phyloP scores from a whole-genome alignment of 2,113 vertebrate species.

The Athene cunicularia region DNA sequence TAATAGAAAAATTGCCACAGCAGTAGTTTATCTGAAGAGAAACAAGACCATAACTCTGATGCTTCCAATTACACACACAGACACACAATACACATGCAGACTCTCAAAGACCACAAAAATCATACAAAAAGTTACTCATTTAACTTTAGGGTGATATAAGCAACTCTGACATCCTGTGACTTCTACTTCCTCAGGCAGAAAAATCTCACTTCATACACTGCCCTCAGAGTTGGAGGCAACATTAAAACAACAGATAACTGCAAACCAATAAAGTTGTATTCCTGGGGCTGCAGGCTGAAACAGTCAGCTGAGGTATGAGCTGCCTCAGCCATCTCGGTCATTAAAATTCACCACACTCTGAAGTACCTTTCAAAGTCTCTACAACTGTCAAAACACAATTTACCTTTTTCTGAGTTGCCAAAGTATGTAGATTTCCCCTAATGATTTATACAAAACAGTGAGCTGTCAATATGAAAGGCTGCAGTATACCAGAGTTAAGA shows the following conservation, averaged over 20 bases:
- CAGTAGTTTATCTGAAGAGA: background rate
- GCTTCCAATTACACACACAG: background rate
- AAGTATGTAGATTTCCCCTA: background rate
- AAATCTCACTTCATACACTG: background rate
- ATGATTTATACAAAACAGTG: constrained; percentile 15
- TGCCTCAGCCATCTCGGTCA: background rate
- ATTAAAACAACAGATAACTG: background rate
- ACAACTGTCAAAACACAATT: constrained; percentile 61
- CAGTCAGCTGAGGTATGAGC: background rate
- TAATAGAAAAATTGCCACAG: background rate
- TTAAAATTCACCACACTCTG: constrained; percentile 25
- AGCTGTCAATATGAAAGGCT: constrained; percentile 20
- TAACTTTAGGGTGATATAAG: background rate
- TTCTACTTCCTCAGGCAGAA: background rate
- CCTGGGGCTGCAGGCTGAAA: background rate
- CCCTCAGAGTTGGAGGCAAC: background rate
- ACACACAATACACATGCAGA: background rate
- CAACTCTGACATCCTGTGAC: background rate
- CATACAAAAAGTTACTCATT: background rate
- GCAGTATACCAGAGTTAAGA: background rate
- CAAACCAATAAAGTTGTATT: background rate
- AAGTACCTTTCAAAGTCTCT: constrained; percentile 21
- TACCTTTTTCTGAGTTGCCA: constrained; percentile 14
- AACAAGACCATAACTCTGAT: background rate
- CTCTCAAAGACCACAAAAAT: background rate